phyloP scores from a whole-genome alignment of 2,888 invertebrate species.

The Drosophila yooni region DNA sequence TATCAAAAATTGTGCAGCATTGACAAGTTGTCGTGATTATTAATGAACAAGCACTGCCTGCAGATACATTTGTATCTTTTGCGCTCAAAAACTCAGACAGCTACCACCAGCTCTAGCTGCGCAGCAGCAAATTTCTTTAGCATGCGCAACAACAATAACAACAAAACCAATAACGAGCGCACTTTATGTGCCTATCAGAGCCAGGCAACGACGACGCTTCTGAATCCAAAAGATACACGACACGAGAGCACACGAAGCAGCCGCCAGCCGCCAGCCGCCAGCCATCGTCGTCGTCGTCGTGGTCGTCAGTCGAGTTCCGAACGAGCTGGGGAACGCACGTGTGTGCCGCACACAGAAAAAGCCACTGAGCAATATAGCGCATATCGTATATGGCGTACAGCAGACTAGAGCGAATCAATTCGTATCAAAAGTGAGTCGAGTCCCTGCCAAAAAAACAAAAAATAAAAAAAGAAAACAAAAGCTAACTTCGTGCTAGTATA shows the following conservation, averaged over 20 bases:
- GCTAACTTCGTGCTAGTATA: not conserved
- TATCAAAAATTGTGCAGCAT: slow-evolving; percentile 48
- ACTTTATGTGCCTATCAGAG: slow-evolving; percentile 69
- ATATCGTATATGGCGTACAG: slow-evolving; percentile 1
- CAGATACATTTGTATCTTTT: slow-evolving; percentile 59
- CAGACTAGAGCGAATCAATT: not conserved
- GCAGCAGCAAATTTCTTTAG: slow-evolving; percentile 57
- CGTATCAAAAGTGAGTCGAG: slow-evolving; percentile 23
- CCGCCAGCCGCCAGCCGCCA: slow-evolving; percentile 19
- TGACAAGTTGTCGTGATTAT: slow-evolving; percentile 71
- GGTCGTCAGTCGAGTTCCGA: slow-evolving; percentile 81
- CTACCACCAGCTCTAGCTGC: slow-evolving; percentile 56
- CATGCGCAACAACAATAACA: slow-evolving; percentile 52
- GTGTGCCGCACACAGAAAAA: slow-evolving; percentile 49
- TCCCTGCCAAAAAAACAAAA: not conserved
- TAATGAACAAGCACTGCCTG: slow-evolving; percentile 48
- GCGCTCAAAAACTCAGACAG: slow-evolving; percentile 46
- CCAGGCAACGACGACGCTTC: slow-evolving; percentile 49
- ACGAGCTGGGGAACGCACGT: slow-evolving; percentile 80
- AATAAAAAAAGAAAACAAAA: not conserved
- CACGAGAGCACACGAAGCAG: slow-evolving; percentile 43
- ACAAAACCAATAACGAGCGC: slow-evolving; percentile 33
- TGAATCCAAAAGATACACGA: slow-evolving; percentile 43
- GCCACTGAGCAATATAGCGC: slow-evolving; percentile 1
- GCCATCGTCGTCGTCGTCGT: slow-evolving; percentile 16